Conservation (phyloP, 2,888 invertebrate genomes). For the Ophion obscuratus region DNA sequence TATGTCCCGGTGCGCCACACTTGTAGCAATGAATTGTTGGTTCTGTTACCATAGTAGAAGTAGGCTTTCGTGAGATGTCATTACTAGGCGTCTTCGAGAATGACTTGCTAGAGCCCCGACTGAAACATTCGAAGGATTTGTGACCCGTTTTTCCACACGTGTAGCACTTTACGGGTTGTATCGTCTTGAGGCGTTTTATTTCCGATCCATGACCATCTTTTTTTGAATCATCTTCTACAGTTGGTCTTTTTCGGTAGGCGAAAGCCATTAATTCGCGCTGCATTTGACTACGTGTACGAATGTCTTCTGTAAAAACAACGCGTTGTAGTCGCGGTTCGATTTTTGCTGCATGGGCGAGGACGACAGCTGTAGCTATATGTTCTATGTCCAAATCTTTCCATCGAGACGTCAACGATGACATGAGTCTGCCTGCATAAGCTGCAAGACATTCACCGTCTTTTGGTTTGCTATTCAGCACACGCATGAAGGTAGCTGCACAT, state of each 20-base stretch:
- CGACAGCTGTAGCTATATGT: not conserved
- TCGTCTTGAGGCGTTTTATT: not conserved
- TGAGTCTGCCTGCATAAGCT: not conserved
- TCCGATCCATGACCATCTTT: not conserved
- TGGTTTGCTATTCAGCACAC: not conserved
- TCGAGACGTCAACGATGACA: not conserved
- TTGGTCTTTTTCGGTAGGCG: not conserved
- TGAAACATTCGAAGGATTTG: not conserved
- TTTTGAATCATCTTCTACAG: not conserved
- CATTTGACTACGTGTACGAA: not conserved
- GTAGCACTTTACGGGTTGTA: not conserved
- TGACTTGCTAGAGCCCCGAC: not conserved
- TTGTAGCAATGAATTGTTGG: constrained; percentile 29
- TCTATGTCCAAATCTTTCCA: not conserved
- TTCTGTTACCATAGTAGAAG: not conserved
- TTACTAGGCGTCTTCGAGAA: not conserved
- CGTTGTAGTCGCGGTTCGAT: not conserved
- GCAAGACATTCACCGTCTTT: not conserved
- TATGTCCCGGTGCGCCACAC: constrained; percentile 27
- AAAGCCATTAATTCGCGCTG: constrained; percentile 10
- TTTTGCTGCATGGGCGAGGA: not conserved
- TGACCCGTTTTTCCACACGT: constrained; percentile 19
- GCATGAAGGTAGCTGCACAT: not conserved
- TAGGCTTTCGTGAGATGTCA: not conserved
- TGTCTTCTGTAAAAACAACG: not conserved